Evolutionary conservation across 1,140 invertebrate species (phyloP).

Genomic region (Drosophila neocordata): DNA sequence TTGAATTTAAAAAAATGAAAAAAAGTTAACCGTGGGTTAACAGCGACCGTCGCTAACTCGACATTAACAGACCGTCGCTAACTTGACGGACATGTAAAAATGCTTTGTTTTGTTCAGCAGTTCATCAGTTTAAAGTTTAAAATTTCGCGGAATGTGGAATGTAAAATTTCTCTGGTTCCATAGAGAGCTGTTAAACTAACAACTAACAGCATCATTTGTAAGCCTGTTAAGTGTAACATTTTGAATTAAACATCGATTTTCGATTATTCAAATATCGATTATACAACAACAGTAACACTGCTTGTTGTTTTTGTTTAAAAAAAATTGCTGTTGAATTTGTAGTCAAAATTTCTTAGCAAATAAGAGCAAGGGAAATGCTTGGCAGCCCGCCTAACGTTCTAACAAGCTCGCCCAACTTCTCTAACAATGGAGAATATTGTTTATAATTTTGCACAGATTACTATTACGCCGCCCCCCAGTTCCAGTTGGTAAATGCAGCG

Average conservation of each 20-base stretch:
- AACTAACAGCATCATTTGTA: not conserved
- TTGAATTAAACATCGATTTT: too few relatives aligned
- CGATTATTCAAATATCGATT: not conserved
- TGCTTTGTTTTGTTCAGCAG: too few relatives aligned
- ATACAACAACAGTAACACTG: not conserved
- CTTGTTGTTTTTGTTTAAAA: not conserved
- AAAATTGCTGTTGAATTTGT: not conserved
- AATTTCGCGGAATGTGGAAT: not conserved
- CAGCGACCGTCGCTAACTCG: too few relatives aligned
- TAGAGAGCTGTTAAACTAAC: too few relatives aligned
- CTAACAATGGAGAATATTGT: constrained; percentile 72
- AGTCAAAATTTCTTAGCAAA: not conserved
- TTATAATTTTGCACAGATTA: constrained; percentile 67
- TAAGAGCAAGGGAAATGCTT: constrained; percentile 16
- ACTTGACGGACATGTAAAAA: too few relatives aligned
- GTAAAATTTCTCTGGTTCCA: not conserved
- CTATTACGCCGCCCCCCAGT: constrained; percentile 42
- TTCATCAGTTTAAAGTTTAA: too few relatives aligned
- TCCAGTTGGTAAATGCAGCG: not conserved
- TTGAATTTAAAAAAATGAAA: too few relatives aligned
- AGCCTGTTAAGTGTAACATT: not conserved
- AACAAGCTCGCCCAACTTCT: too few relatives aligned
- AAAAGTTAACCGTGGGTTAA: too few relatives aligned
- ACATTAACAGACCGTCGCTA: too few relatives aligned
- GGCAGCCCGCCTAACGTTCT: too few relatives aligned